These are phyloP conservation scores for Enteromius paludinosus DNA, from an alignment of 2,797 vertebrate genomes.

Conservation along the genomic window DNA sequence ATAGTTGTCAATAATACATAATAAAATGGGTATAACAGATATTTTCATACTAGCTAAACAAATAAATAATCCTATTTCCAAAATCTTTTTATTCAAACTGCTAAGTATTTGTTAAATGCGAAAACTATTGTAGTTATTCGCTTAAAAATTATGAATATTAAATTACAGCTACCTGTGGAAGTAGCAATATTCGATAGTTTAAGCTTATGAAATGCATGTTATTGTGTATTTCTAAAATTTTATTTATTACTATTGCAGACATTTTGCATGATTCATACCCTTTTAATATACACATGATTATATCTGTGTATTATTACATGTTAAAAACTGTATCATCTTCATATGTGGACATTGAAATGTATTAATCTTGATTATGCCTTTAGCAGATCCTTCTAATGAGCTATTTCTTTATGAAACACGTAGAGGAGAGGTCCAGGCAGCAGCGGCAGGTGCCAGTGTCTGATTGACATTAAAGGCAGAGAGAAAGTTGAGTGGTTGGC, in stretches of 20 bases:
- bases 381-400: background rate
- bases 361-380: background rate
- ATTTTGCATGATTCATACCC: too few species aligned
- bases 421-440: constrained; percentile 40
- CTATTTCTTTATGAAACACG: background rate
- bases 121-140: too few species aligned
- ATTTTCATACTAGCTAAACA: background rate
- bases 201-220: too few species aligned
- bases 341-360: background rate
- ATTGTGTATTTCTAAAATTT: too few species aligned
- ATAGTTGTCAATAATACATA: background rate
- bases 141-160: background rate
- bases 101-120: background rate
- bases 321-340: background rate
- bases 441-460: constrained; percentile 69
- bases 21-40: background rate
- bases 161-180: background rate
- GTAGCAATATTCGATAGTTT: background rate
- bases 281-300: too few species aligned
- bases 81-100: background rate
- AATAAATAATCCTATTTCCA: background rate
- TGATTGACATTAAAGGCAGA: constrained; percentile 72
- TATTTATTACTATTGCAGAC: too few species aligned
- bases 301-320: background rate
- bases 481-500: constrained; percentile 75